Conservation (phyloP, 2,113 vertebrate species). For the Entomyzon cyanotis region DNA sequence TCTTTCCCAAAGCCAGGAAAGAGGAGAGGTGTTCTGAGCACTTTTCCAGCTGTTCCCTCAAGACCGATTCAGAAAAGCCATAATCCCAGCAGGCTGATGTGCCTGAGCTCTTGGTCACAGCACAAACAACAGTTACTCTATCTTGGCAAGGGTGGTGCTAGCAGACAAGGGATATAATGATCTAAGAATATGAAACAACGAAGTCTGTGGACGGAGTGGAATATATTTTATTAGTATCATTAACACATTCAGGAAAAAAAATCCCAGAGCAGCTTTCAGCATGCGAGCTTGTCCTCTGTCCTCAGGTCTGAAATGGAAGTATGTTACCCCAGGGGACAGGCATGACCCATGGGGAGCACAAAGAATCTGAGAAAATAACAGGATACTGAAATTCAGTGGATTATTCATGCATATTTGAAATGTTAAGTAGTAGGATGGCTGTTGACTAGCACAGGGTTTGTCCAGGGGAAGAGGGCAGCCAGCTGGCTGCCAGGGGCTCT, state of each 20-base stretch:
- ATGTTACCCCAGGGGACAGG: neutral
- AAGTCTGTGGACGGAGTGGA: neutral
- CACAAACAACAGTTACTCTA: neutral
- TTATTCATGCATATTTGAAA: neutral
- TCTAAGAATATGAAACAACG: neutral
- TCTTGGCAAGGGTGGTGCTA: neutral
- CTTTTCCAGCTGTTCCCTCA: neutral
- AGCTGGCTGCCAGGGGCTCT: neutral
- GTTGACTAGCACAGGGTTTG: neutral
- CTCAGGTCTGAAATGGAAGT: neutral
- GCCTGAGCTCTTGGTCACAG: neutral
- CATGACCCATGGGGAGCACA: fast-evolving
- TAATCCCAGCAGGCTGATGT: neutral
- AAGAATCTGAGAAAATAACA: neutral
- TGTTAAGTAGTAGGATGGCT: neutral
- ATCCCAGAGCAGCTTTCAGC: neutral
- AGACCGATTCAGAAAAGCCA: neutral
- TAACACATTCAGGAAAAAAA: neutral
- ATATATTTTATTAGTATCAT: neutral
- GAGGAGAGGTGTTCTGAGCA: neutral
- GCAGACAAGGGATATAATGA: fast-evolving
- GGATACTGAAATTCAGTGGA: neutral
- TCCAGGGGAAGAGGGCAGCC: neutral
- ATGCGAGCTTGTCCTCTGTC: neutral
- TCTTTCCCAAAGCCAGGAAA: neutral